phyloP scores from a whole-genome alignment of 2,113 vertebrate genomes.

The Ramphastos sulfuratus region DNA sequence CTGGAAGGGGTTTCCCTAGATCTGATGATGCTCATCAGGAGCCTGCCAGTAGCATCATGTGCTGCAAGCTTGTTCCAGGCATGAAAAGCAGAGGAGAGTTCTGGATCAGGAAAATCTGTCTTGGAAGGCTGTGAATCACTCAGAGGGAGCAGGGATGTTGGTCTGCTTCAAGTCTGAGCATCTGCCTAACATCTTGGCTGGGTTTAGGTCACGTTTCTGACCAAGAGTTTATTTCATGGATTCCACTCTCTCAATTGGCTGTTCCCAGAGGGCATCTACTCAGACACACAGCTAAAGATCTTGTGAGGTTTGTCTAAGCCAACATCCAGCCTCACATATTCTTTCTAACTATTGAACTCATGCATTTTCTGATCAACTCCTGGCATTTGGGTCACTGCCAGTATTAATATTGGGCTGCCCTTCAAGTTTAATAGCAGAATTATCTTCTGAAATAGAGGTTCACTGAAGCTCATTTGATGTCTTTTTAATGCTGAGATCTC shows the following conservation, averaged over 20 bases:
- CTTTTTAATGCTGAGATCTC: background rate
- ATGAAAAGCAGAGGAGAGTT: background rate
- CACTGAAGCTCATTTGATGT: background rate
- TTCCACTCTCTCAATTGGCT: background rate
- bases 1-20: background rate
- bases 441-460: background rate
- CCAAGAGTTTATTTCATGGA: slow-evolving; percentile 8
- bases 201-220: background rate
- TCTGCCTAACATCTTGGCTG: background rate
- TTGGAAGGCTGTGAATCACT: background rate
- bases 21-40: background rate
- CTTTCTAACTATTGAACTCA: background rate
- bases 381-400: slow-evolving; percentile 1
- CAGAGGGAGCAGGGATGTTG: background rate
- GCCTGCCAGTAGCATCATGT: background rate
- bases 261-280: background rate
- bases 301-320: background rate
- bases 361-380: background rate
- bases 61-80: background rate
- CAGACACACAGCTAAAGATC: background rate
- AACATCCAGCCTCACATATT: background rate
- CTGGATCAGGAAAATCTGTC: background rate
- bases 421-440: slow-evolving; percentile 5
- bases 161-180: background rate
- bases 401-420: background rate